Evolutionary conservation across 2,888 invertebrate species (phyloP).

Genomic region (Hyalella azteca): DNA sequence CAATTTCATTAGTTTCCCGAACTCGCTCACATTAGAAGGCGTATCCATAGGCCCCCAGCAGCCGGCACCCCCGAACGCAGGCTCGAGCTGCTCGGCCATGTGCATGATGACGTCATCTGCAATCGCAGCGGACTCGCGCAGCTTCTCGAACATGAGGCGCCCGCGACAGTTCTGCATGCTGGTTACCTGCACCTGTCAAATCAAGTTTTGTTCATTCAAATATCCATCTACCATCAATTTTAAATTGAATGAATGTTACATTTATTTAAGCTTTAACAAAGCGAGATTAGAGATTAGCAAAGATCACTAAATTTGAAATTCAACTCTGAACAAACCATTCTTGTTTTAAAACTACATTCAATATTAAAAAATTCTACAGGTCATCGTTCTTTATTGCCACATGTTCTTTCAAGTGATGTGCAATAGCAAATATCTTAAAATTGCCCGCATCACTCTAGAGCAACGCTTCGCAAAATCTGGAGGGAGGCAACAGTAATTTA

Average conservation of each 20-base stretch:
- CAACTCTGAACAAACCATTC: background rate
- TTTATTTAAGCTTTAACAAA: background rate
- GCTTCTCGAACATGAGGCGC: conserved; percentile 68
- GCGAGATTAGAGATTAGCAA: background rate
- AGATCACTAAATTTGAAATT: background rate
- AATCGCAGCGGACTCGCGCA: conserved; percentile 64
- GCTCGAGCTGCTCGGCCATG: conserved; percentile 47
- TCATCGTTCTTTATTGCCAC: too few relatives aligned
- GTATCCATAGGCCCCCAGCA: conserved; percentile 39
- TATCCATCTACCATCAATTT: too few relatives aligned
- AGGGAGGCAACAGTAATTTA: too few relatives aligned
- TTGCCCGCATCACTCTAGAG: too few relatives aligned
- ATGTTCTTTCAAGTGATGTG: too few relatives aligned
- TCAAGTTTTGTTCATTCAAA: background rate
- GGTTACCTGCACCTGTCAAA: background rate
- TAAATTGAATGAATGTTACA: background rate
- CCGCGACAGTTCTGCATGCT: background rate
- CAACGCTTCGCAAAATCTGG: too few relatives aligned
- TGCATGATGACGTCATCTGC: conserved; percentile 63
- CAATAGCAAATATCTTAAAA: too few relatives aligned
- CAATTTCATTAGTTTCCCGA: too few relatives aligned
- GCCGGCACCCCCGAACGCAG: background rate
- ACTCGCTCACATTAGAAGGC: conserved; percentile 53
- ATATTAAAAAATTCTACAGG: background rate
- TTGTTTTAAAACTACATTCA: background rate